Base-by-base conservation (phyloP, 35 echinoderm and acorn worm genomes). In the Apostichopus parvimensis region DNA sequence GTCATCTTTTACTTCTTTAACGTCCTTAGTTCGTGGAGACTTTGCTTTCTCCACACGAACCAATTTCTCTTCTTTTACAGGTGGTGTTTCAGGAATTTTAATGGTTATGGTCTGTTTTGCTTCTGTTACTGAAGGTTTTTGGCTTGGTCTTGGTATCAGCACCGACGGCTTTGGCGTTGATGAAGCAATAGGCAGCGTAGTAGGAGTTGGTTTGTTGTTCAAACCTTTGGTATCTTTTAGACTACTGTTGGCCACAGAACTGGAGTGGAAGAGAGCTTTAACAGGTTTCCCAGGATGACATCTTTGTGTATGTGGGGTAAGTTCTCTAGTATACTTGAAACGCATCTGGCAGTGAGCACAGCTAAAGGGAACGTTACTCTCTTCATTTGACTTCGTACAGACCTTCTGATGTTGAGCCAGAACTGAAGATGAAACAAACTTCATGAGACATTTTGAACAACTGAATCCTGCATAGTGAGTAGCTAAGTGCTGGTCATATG, bases 401-500 rank as follows among this genome's bases (percentile, higher is more conserved):
- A 66, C 54, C 60, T 80, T 59, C 60, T 89, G 87, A 71, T 93
- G 92, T 53, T 68, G 53, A 34, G 61, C 20, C 24, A 93, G 66
- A 17, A 73, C 45, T 26, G 90, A 86, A 20, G 85, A 6, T 90
- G 81, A 77, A 25, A 93, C 15, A 56, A 93, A 93, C 61, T 78
- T 88, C 55, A 62, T 89, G 68, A 77, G 81, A 77, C 92, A 93
- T 22, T 88, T 66, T 23, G 77, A 55, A 91, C 93, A 94, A 83
- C 34, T 87, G 72, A 78, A 21, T 57, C 78, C 21, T 12, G 14
- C 4, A 71, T 90, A 91, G 86, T 90, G 57, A 52, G 92, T 80
- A 17, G 45, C 20, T 7, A 91, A 60, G 56, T 94, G 93, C 80
- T 94, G 88, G 8, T 91, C 93, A 66, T 83, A 94, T 60, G 93